These are phyloP conservation scores for Heteractis magnifica DNA, from an alignment of 92 coral and sea anemone species.

Conservation along the genomic window DNA sequence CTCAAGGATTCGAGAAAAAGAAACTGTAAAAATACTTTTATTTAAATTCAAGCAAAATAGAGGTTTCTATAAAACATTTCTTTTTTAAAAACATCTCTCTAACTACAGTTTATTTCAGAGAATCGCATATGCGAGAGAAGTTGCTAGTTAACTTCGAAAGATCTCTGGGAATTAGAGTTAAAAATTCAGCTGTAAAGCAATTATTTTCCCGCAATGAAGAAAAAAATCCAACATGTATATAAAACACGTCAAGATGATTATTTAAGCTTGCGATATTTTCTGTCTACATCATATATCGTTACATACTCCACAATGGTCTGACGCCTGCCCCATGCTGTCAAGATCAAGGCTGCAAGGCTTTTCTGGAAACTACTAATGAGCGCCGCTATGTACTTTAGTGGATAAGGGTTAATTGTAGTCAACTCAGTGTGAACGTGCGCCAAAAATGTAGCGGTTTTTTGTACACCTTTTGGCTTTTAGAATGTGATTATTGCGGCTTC, in stretches of 20 bases:
- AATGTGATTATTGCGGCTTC: too few relatives aligned
- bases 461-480: not conserved
- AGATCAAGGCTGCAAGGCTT: not conserved
- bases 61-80: not conserved
- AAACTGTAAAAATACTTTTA: not conserved
- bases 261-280: not conserved
- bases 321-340: not conserved
- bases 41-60: not conserved
- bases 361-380: slow-evolving; percentile 2
- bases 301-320: not conserved
- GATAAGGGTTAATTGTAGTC: not conserved
- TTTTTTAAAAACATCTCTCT: not conserved
- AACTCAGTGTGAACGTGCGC: not conserved
- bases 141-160: not conserved
- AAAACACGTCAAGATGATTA: not conserved
- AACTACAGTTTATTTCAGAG: not conserved
- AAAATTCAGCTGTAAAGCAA: not conserved
- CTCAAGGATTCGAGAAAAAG: not conserved
- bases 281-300: not conserved
- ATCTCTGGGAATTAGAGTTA: not conserved
- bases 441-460: not conserved
- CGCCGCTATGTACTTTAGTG: not conserved
- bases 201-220: not conserved
- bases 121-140: not conserved
- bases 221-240: not conserved